Base-by-base conservation (phyloP, 2,888 invertebrate species). In the Chloroclysta siterata region DNA sequence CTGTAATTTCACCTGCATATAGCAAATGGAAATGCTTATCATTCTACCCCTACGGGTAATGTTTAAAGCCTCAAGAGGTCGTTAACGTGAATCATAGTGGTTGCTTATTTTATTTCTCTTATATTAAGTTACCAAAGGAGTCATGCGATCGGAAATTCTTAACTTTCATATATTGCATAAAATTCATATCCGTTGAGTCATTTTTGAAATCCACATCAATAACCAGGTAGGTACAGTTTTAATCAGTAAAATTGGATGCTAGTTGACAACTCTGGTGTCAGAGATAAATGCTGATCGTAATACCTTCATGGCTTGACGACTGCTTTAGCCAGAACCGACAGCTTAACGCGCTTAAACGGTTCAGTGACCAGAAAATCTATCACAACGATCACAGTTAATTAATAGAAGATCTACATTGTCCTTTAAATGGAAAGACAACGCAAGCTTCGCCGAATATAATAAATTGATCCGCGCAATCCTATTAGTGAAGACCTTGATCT, bases 401-500 rank as follows among this genome's bases (percentile, higher is more conserved):
- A 51, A 33, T 0, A 4, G 44, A 53, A 29, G 29, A 29, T 29
- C 41, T 44, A 14, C 4, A 5, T 44, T 15, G 53, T 14, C 28
- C 14, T 53, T 14, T 6, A 29, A 5, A 41, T 17, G 39, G n/a
- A 42, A 59, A 67, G 48, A 50, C 53, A 48, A 60, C 17, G 46
- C 47, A 60, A 65, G 44, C 60, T 46, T 61, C 57, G 60, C 53
- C 47, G 52, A 68, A 65, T 63, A 66, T 61, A 64, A 67, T 56
- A 54, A 39, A 53, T 36, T 65, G 62, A 70, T 67, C 70, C 64
- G 51, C 53, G 39, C 55, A 57, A 69, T 72, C 67, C 70, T 66
- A 69, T 67, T 72, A 72, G 66, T 50, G 28, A 61, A 65, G 58
- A 57, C 65, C 63, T 66, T 62, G 67, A 60, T 62, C 58, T 53